phyloP scores from a whole-genome alignment of 1,140 invertebrate species.

The Heterodera schachtii region DNA sequence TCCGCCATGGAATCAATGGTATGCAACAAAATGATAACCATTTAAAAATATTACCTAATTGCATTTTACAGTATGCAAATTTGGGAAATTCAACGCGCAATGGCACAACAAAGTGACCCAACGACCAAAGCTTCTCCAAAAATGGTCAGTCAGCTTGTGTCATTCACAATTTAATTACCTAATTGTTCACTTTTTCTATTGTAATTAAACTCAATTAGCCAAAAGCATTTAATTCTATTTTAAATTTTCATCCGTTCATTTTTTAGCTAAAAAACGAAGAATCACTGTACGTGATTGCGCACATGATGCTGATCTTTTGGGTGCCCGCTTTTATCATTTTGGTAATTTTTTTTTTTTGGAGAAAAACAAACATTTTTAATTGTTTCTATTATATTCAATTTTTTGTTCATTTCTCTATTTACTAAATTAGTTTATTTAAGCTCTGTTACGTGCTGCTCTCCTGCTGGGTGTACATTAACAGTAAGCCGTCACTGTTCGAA shows the following conservation, averaged over 20 bases:
- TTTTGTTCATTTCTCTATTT: too few relatives aligned
- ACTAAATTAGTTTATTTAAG: slow-evolving; percentile 35
- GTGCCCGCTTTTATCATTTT: slow-evolving; percentile 57
- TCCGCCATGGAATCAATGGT: slow-evolving; percentile 60
- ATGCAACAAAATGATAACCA: background rate
- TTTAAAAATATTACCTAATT: slow-evolving; percentile 16
- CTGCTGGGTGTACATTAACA: slow-evolving; percentile 62
- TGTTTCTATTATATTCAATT: too few relatives aligned
- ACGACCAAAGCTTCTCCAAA: slow-evolving; percentile 7
- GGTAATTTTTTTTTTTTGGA: slow-evolving; percentile 43
- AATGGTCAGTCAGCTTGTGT: background rate
- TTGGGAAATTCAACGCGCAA: slow-evolving; percentile 57
- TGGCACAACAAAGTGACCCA: slow-evolving; percentile 41
- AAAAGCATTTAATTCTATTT: too few relatives aligned
- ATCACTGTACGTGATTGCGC: slow-evolving; percentile 56
- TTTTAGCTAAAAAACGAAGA: slow-evolving; percentile 43
- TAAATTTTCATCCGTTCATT: slow-evolving; percentile 9
- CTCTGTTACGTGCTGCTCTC: slow-evolving; percentile 61
- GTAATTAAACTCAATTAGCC: too few relatives aligned
- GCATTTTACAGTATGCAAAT: slow-evolving; percentile 46
- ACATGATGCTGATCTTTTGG: slow-evolving; percentile 62
- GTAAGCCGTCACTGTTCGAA: slow-evolving; percentile 49
- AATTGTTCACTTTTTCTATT: too few relatives aligned
- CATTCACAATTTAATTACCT: background rate
- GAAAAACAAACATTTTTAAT: background rate